phyloP scores from a whole-genome alignment of 2,797 vertebrate species.

The Fistularia commersonii region DNA sequence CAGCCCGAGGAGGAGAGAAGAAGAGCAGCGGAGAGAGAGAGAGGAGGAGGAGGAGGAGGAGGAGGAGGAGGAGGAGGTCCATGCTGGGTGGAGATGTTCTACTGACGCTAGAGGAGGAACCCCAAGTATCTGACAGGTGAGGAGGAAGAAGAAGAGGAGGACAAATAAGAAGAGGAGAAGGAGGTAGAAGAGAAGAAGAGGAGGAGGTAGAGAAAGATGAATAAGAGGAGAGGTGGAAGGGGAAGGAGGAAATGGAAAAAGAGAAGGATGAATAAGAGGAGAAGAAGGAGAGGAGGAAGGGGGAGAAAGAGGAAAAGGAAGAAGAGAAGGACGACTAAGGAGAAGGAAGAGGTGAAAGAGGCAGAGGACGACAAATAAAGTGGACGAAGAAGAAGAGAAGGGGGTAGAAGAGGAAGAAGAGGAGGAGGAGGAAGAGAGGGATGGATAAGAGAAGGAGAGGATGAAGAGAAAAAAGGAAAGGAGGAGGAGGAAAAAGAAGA shows the following conservation, averaged over 20 bases:
- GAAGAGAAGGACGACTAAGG: too few relatives aligned
- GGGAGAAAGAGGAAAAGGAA: too few relatives aligned
- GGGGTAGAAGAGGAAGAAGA: too few relatives aligned
- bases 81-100: background rate
- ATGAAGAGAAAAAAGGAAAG: too few relatives aligned
- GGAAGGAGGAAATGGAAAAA: conserved; percentile 47
- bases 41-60: conserved; percentile 25
- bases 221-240: conserved; percentile 15
- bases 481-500: too few relatives aligned
- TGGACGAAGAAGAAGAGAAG: too few relatives aligned
- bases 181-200: conserved; percentile 8
- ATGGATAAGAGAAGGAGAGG: too few relatives aligned
- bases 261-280: conserved; percentile 39
- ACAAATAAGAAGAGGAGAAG: too few relatives aligned
- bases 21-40: conserved; percentile 25
- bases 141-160: background rate
- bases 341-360: too few relatives aligned
- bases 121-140: background rate
- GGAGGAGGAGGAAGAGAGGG: too few relatives aligned
- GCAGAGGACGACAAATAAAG: too few relatives aligned
- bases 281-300: too few relatives aligned
- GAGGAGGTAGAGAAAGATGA: conserved; percentile 9
- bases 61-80: background rate
- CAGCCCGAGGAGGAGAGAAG: conserved; percentile 65
- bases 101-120: background rate